Base-by-base conservation (phyloP, 1,140 invertebrate genomes). In the Augochlora pura region DNA sequence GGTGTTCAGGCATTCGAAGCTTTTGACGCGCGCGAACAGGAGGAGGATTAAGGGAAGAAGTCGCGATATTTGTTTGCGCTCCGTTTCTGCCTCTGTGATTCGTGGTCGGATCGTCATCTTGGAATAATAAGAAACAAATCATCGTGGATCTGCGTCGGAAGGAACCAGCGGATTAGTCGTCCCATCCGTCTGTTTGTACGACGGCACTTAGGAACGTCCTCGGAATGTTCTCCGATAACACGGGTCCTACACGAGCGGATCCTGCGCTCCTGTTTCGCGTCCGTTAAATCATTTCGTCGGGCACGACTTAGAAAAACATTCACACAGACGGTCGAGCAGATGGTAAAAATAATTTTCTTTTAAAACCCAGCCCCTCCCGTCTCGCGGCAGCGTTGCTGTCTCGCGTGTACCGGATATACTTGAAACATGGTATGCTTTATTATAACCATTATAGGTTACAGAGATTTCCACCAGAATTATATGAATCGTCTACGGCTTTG, bases 101-200 rank as follows among this genome's bases (percentile, higher is more conserved):
- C 72, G 52, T 9, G 25, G 42, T 23, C 52, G 27, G n/a, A 21
- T n/a, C 49, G n/a, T 52, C 67, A 49, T 69, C 38, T 66, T 70
- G 74, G 59, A 81, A 81, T 81, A 81, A 69, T 64, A 71, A 66
- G 74, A 65, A 77, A 81, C 74, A 81, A 82, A 79, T 79, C 80
- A 79, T 57, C 32, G 46, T 38, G 57, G 69, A 79, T 57, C 21
- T 46, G 76, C 63, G 27, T 42, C 23, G 46, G 54, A 39, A 79
- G 68, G 66, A 81, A 79, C 59, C 42, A 16, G 27, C 32, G 75
- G 75, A 81, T 81, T 81, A 77, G 62, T 8, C 38, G 10, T 16
- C 49, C n/a, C n/a, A 25, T 54, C 21, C 52, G 10, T 63, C 59
- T 27, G 18, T 63, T 64, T 46, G 16, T n/a, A 52, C 42, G n/a